A percentile compares a stretch with the other conserved stretches of the same genome.
Conservation (phyloP, 2,888 invertebrate genomes). For the Chaetogeoica ovagalla region DNA sequence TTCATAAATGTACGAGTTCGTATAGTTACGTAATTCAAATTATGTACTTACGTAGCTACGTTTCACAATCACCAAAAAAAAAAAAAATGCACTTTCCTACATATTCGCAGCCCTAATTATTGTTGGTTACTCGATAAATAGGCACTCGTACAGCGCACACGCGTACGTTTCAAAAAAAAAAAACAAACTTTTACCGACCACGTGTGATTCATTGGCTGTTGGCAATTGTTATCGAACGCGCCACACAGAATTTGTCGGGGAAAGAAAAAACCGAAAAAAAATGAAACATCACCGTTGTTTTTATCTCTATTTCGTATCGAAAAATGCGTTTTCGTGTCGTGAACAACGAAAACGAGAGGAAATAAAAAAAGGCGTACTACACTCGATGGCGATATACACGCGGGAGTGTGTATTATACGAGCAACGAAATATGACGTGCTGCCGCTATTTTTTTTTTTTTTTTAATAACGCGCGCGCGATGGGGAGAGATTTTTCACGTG, state of each 20-base stretch:
- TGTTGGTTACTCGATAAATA: no score
- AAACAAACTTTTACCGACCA: no score
- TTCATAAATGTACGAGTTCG: no score
- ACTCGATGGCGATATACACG: slow-evolving; percentile 4
- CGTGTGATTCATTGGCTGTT: slow-evolving; percentile 28
- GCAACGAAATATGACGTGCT: slow-evolving; percentile 36
- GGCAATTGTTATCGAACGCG: slow-evolving; percentile 27
- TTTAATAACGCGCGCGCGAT: slow-evolving; percentile 41
- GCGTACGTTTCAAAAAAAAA: no score
- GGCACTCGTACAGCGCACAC: neutral
- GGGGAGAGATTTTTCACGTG: slow-evolving; percentile 50
- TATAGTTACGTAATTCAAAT: no score
- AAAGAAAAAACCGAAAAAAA: no score
- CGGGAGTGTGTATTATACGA: neutral
- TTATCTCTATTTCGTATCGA: slow-evolving; percentile 30
- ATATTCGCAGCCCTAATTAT: no score
- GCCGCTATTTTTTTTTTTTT: no score
- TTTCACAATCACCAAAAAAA: no score
- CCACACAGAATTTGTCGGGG: slow-evolving; percentile 12
- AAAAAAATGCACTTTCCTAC: no score
- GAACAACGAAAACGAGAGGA: slow-evolving; percentile 23
- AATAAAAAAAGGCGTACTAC: slow-evolving; percentile 11
- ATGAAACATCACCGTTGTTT: slow-evolving; percentile 29
- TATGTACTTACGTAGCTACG: no score
- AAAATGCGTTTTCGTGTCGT: slow-evolving; percentile 28